Conservation (phyloP, 2,113 vertebrate species). For the Drymodes brunneopygia region DNA sequence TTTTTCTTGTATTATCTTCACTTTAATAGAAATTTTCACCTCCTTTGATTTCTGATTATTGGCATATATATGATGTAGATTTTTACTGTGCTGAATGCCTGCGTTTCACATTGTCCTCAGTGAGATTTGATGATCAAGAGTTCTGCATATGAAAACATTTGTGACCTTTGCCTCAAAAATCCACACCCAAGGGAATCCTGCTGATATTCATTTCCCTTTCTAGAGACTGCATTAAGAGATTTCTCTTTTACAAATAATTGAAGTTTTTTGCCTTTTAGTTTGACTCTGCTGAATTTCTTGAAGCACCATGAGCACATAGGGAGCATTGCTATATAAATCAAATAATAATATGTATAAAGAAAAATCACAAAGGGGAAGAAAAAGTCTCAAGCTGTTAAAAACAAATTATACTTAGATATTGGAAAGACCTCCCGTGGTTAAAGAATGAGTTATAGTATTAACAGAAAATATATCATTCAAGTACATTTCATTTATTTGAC, state of each 20-base stretch:
- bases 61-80: neutral
- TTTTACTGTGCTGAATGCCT: neutral
- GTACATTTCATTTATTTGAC: neutral
- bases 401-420: conserved; percentile 32
- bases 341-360: conserved; percentile 45
- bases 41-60: neutral
- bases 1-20: neutral
- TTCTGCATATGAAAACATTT: neutral
- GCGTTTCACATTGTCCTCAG: neutral
- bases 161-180: neutral
- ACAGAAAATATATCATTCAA: neutral
- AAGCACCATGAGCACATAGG: neutral
- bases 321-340: neutral
- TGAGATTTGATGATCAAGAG: neutral
- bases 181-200: neutral
- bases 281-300: neutral
- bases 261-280: neutral
- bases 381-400: conserved; percentile 45
- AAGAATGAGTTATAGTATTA: conserved; percentile 8
- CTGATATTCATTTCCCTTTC: neutral
- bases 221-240: neutral
- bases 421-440: conserved; percentile 38
- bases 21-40: neutral
- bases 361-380: conserved; percentile 20
- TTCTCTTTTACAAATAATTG: neutral